Evolutionary conservation across 2,888 invertebrate genomes (phyloP), one percentile per base, ranked within the genome.

Genomic region (Tanytarsus gracilentus): DNA sequence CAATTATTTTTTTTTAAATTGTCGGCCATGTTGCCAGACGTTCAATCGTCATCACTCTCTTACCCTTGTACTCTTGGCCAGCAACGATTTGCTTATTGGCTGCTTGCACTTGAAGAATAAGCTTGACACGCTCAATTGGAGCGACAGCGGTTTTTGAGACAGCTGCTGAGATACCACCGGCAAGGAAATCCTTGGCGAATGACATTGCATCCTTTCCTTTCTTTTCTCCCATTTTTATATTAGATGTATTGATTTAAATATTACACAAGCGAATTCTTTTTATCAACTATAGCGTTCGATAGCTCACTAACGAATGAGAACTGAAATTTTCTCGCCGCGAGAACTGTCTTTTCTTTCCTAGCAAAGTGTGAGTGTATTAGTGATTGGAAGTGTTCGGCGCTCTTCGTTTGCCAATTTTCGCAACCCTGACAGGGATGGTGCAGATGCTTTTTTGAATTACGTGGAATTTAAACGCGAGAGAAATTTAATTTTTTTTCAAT

Each of bases 101-200:
- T 76, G 89, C 89, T 77, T 95, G 95, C 65, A 95, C 94, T 77
- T 96, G 96, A 65, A 96, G 80, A 63, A 96, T 81, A 66, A 96
- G 78, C 75, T 96, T 96, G 51, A 96, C 94, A 71, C 95, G 82
- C 77, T 96, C 95, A 69, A 96, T 95, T 61, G 96, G 95, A 16
- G 96, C 95, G 63, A 94, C 92, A 40, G 88, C 85, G 49, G 95
- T 96, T 74, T 96, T 96, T 56, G 95, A 92, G 65, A 94, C 83
- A 44, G 94, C 95, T 29, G 95, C 95, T 48, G 95, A 88, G 52
- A 93, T 79, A 64, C 95, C 95, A 67, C 95, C 95, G 64, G 92
- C 92, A 62, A 88, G 71, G 71, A 94, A 94, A 78, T 94, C 95
- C 77, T 93, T 91, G 67, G 85, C 70, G 73, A 93, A 93, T 72